Percentiles rank a stretch among this genome's conserved stretches.
Evolutionary conservation across 2,888 invertebrate species (phyloP).

Genomic region (Ochropleura plecta): DNA sequence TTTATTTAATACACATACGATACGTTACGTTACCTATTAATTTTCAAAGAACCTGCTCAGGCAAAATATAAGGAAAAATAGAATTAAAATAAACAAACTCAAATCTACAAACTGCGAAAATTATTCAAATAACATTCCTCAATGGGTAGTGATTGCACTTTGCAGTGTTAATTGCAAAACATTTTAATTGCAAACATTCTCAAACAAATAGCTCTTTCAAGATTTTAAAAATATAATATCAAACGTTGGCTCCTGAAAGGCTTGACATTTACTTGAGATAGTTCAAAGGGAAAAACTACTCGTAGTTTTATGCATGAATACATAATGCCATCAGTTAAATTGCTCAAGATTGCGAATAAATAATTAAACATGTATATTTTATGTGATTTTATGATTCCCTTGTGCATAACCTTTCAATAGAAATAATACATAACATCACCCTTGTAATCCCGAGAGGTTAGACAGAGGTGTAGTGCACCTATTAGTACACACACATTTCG

Average conservation of each 20-base stretch:
- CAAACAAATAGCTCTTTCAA: slow-evolving; percentile 23
- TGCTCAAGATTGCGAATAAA: neutral
- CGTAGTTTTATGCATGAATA: neutral
- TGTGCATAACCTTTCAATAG: neutral
- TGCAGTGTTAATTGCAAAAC: slow-evolving; percentile 22
- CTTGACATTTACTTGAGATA: neutral
- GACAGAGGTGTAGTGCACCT: too few species aligned
- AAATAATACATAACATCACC: neutral
- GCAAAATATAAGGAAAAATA: too few species aligned
- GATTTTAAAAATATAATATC: slow-evolving; percentile 25
- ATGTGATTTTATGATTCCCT: neutral
- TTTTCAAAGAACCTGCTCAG: too few species aligned
- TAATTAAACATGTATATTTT: neutral
- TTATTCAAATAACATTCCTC: slow-evolving; percentile 31
- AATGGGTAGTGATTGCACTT: slow-evolving; percentile 26
- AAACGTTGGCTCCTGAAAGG: neutral
- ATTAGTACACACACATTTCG: too few species aligned
- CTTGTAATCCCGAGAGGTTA: too few species aligned
- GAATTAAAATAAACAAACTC: neutral
- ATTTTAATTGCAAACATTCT: slow-evolving; percentile 46
- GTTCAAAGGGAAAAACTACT: neutral
- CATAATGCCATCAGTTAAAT: neutral
- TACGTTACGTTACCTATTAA: too few species aligned
- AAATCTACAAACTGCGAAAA: slow-evolving; percentile 18
- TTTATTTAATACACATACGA: too few species aligned